Base-by-base conservation (phyloP, 2,797 vertebrate species). In the Sarcophilus harrisii region DNA sequence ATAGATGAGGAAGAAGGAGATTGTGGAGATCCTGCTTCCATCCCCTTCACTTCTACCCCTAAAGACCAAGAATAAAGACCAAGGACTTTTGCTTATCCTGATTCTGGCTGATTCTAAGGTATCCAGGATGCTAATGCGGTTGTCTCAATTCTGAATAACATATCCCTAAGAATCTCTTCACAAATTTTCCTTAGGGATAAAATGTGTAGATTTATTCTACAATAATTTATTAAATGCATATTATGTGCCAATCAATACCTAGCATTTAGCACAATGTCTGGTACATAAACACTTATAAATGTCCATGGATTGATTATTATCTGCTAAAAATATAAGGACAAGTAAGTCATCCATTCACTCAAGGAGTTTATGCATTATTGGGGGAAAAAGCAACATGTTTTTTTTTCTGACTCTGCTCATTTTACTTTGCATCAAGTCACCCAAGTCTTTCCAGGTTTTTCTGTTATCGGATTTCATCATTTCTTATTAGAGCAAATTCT, bases 131-230 rank as follows among this genome's bases (percentile, higher is more conserved):
- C 49, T 49, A 49, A 49, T 49, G 49, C 49, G 4, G 49, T 49
- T 49, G 49, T 49, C 49, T 49, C 49, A 49, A 4, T 49, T 49
- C 93, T 96, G 58, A 38, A 93, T 60, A 60, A 11, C 94, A 91
- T 94, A 92, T 93, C 58, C 18, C 5, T 90, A 94, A 55, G 94
- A 95, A 95, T 98, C 60, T 92, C 59, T 96, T 94, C 94, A 81
- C 92, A 93, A 95, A 14, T 4, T 95, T 11, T 87, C 55, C 90
- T 92, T 45, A 81, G 29, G 58, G 8, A 62, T 58, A 87, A 87
- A 49, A 49, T 87, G 73, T 45, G 9, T 87, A 45, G 21, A 87
- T 27, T 87, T 38, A 49, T 87, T 27, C 73, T 87, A 87, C 9
- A 45, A 27, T 27, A 45, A 87, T 87, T 87, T 87, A 45, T 87